Evolutionary conservation across 2,797 vertebrate genomes (phyloP).

Genomic region (Danio aesculapii): DNA sequence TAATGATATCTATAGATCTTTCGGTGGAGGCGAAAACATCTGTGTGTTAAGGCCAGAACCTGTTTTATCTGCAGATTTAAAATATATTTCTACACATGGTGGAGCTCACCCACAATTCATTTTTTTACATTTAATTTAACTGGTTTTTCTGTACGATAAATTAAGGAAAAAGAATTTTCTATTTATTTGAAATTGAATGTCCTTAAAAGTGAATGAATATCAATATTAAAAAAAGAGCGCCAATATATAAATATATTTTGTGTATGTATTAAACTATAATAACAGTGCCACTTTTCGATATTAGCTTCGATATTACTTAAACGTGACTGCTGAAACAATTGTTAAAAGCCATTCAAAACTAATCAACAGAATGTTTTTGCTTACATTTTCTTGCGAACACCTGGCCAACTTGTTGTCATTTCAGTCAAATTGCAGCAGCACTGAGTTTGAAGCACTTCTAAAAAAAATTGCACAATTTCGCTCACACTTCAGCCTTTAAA

Average conservation of each 20-base stretch:
- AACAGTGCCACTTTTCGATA: constrained; percentile 58
- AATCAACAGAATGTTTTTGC: constrained; percentile 30
- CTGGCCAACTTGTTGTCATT: constrained; percentile 23
- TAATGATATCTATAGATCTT: background rate
- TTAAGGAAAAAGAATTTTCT: constrained; percentile 55
- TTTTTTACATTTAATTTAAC: constrained; percentile 7
- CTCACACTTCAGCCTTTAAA: constrained; percentile 20
- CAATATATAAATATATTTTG: constrained; percentile 36
- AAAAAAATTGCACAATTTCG: constrained; percentile 17
- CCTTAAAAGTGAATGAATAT: constrained; percentile 36
- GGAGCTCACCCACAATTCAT: background rate
- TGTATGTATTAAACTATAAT: constrained; percentile 47
- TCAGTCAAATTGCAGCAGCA: constrained; percentile 20
- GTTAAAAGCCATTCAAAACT: constrained; percentile 35
- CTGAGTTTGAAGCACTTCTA: constrained; percentile 18
- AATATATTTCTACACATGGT: background rate
- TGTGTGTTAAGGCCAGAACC: background rate
- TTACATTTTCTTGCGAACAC: constrained; percentile 8
- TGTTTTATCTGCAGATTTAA: constrained; percentile 22
- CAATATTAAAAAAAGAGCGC: constrained; percentile 16
- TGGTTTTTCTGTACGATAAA: constrained; percentile 50
- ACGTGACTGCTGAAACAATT: constrained; percentile 67
- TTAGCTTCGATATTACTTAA: constrained; percentile 65
- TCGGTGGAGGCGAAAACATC: background rate
- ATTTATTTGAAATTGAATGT: constrained; percentile 64